These are phyloP conservation scores for Falco naumanni DNA, from an alignment of 2,797 vertebrate species.

Conservation along the genomic window DNA sequence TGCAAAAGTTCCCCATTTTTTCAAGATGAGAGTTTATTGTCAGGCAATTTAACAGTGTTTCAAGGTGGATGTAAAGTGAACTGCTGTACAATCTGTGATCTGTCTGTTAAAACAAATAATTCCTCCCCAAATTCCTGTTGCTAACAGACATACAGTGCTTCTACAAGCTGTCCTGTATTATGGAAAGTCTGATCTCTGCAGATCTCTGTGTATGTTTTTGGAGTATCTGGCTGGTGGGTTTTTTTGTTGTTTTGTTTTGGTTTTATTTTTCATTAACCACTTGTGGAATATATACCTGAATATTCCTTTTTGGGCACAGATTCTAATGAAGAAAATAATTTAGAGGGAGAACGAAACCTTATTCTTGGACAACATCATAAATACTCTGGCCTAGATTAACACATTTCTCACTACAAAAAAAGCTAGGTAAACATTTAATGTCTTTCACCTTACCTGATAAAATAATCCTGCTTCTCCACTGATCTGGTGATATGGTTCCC, in stretches of 20 bases:
- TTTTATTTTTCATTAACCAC: not conserved
- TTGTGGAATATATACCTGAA: not conserved
- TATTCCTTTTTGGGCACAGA: not conserved
- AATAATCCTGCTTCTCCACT: not conserved
- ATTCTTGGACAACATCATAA: not conserved
- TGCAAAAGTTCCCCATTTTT: not conserved
- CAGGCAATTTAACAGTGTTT: not conserved
- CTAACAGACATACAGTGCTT: not conserved
- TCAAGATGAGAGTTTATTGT: constrained; percentile 4
- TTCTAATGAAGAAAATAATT: not conserved
- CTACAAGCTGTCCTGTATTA: not conserved
- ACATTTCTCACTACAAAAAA: not conserved
- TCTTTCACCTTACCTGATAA: not conserved
- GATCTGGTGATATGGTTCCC: not conserved
- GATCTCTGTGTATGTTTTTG: not conserved
- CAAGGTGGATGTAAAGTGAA: not conserved
- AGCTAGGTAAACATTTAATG: not conserved
- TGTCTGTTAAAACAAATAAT: not conserved
- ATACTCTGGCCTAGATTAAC: not conserved
- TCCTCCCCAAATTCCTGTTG: not conserved
- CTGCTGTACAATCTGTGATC: not conserved
- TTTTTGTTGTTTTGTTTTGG: no score
- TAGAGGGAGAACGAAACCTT: not conserved
- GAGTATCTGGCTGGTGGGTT: not conserved
- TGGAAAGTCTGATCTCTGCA: not conserved